Evolutionary conservation across 2,113 vertebrate species (phyloP).

Genomic region (Pogona vitticeps): DNA sequence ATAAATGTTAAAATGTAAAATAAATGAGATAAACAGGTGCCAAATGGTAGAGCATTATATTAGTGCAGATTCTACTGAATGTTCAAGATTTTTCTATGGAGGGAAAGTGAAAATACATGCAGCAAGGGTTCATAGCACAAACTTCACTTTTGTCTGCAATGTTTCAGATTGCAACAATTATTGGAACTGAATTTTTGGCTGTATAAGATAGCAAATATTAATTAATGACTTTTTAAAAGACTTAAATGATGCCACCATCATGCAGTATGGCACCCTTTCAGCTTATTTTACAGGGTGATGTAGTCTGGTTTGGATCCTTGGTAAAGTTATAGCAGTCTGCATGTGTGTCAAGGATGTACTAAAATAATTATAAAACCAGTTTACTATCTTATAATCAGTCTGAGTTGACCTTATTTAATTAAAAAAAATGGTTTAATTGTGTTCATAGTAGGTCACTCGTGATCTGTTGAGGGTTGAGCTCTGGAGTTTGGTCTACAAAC

Average conservation of each 20-base stretch:
- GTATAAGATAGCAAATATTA: too few species aligned
- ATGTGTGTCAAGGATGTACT: too few species aligned
- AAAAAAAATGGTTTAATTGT: not conserved
- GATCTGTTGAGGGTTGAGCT: not conserved
- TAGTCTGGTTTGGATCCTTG: too few species aligned
- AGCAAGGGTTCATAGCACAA: not conserved
- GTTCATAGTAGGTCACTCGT: not conserved
- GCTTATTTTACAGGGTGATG: too few species aligned
- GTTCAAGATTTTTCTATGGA: not conserved
- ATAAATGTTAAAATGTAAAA: too few species aligned
- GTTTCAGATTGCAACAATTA: not conserved
- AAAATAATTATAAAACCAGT: not conserved
- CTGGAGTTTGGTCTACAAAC: too few species aligned
- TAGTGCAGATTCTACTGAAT: not conserved
- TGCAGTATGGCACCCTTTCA: too few species aligned
- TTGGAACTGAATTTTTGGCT: too few species aligned
- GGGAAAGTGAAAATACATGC: not conserved
- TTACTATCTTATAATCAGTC: not conserved
- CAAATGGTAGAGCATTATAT: not conserved
- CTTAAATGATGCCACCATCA: too few species aligned
- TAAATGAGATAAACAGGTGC: too few species aligned
- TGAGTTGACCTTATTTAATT: slow-evolving; percentile 23
- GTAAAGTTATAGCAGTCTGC: too few species aligned
- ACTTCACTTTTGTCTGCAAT: not conserved
- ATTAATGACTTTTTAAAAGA: too few species aligned